These are phyloP conservation scores for Perccottus glenii DNA, from an alignment of 2,113 vertebrate species.

Conservation along the genomic window DNA sequence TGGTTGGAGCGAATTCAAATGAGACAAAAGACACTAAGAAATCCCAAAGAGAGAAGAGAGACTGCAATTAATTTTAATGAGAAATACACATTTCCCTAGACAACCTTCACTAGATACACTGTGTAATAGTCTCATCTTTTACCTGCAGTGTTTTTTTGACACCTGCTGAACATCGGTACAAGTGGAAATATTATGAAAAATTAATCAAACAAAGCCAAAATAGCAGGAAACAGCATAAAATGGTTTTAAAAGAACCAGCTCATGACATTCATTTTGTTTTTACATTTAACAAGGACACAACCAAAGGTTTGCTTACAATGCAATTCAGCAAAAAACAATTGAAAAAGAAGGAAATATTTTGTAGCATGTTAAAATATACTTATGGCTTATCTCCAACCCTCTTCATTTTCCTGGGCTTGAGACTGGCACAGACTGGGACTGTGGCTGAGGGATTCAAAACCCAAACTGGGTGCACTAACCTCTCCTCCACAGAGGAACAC, in stretches of 20 bases:
- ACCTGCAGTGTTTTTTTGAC: constrained; percentile 13
- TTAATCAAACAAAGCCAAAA: constrained; percentile 5
- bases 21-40: background rate
- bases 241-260: background rate
- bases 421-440: too few relatives aligned
- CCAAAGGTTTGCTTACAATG: too few relatives aligned
- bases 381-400: too few relatives aligned
- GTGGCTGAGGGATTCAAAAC: too few relatives aligned
- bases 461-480: too few relatives aligned
- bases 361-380: too few relatives aligned
- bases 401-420: too few relatives aligned
- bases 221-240: background rate
- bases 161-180: constrained; percentile 1
- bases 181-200: constrained; percentile 9
- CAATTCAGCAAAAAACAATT: too few relatives aligned
- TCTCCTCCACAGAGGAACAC: too few relatives aligned
- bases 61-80: constrained; percentile 4
- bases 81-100: background rate
- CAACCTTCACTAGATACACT: background rate
- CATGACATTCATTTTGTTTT: background rate
- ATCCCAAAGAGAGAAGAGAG: background rate
- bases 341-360: too few relatives aligned
- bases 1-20: background rate
- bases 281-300: too few relatives aligned
- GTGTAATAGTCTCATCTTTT: constrained; percentile 22